Percentiles rank a stretch among this genome's conserved stretches.
Evolutionary conservation across 2,797 vertebrate genomes (phyloP).

Genomic region (Phoeniculus purpureus): DNA sequence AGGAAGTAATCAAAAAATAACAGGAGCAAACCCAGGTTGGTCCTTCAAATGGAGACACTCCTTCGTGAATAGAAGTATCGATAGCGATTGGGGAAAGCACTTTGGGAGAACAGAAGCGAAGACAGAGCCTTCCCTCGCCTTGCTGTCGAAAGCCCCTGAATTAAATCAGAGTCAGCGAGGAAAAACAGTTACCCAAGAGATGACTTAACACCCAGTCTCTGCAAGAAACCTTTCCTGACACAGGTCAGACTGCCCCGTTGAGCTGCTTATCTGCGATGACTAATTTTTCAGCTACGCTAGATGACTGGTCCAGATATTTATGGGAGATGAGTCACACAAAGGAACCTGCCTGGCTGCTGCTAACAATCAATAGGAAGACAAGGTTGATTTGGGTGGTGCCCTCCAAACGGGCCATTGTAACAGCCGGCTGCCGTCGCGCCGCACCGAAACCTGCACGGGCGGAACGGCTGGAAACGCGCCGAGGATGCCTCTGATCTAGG

Average conservation of each 20-base stretch:
- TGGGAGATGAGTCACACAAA: slow-evolving; percentile 39
- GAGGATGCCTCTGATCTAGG: slow-evolving; percentile 19
- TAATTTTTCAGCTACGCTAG: neutral
- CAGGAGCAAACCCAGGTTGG: neutral
- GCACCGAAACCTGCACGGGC: neutral
- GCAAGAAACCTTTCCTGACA: slow-evolving; percentile 6
- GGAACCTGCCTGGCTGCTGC: neutral
- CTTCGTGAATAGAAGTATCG: slow-evolving; percentile 19
- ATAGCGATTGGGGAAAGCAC: slow-evolving; percentile 12
- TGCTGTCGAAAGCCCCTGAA: neutral
- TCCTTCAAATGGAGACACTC: neutral
- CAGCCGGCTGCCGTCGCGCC: neutral
- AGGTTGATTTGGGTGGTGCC: neutral
- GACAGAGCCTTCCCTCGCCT: neutral
- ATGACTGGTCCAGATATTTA: slow-evolving; percentile 16
- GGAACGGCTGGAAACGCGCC: slow-evolving; percentile 11
- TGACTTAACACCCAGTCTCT: neutral
- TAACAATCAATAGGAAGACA: neutral
- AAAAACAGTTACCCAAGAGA: neutral
- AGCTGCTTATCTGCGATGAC: slow-evolving; percentile 51
- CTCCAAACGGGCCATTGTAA: neutral
- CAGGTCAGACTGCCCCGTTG: slow-evolving; percentile 1
- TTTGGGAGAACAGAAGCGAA: neutral
- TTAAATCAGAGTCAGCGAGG: neutral
- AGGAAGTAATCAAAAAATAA: neutral